A percentile compares a stretch with the other conserved stretches of the same genome.
phyloP scores from a whole-genome alignment of 2,888 invertebrate species.

The Machimus atricapillus region DNA sequence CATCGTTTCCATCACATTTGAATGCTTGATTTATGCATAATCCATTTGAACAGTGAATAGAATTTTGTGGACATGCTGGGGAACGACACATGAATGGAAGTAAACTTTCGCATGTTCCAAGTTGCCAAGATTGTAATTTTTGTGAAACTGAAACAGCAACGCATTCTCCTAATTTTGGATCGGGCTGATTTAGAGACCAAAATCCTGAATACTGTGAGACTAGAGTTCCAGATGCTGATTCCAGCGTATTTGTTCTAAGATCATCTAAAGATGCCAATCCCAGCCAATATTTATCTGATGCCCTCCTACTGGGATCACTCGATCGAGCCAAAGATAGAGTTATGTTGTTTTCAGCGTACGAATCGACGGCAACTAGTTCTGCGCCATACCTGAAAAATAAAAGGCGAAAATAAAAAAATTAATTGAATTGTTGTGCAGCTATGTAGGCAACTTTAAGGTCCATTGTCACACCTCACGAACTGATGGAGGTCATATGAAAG shows the following conservation, averaged over 20 bases:
- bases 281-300: conserved; percentile 83
- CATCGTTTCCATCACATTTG: conserved; percentile 91
- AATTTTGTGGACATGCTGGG: conserved; percentile 87
- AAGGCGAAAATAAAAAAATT: neutral
- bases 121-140: conserved; percentile 87
- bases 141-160: conserved; percentile 75
- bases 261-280: conserved; percentile 91
- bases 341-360: conserved; percentile 89
- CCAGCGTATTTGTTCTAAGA: conserved; percentile 90
- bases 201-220: conserved; percentile 94
- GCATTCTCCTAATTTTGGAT: conserved; percentile 87
- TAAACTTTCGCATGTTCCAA: conserved; percentile 92
- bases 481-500: conserved; percentile 36
- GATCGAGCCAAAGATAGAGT: conserved; percentile 79
- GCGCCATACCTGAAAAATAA: conserved; percentile 82
- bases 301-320: conserved; percentile 70
- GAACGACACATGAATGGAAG: conserved; percentile 94
- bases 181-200: conserved; percentile 90
- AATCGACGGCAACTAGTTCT: conserved; percentile 90
- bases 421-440: neutral
- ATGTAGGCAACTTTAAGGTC: neutral
- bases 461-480: neutral
- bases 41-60: conserved; percentile 92
- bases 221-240: conserved; percentile 88
- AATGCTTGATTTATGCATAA: conserved; percentile 89